Evolutionary conservation across 2,113 vertebrate species (phyloP).

Genomic region (Clarias macrocephalus): DNA sequence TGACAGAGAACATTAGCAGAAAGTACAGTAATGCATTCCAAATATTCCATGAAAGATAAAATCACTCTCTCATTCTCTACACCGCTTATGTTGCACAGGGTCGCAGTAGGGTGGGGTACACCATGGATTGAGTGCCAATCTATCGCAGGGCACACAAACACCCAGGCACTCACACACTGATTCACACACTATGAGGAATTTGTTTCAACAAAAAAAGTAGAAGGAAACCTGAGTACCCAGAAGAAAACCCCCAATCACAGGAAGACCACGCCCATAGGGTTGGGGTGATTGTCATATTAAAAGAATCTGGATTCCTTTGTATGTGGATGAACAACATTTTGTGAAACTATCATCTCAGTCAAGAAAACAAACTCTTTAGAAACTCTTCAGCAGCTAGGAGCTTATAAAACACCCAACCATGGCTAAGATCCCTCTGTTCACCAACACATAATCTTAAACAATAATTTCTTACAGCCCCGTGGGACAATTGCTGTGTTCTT

Average conservation of each 20-base stretch:
- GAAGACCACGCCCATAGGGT: neutral
- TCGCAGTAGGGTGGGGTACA: too few species aligned
- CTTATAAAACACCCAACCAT: neutral
- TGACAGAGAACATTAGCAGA: neutral
- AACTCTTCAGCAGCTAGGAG: too few species aligned
- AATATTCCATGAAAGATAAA: neutral
- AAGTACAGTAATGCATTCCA: neutral
- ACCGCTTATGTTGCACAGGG: too few species aligned
- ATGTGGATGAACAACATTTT: neutral
- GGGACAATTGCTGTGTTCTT: neutral
- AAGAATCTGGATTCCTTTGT: neutral
- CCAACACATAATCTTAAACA: neutral
- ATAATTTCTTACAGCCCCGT: neutral
- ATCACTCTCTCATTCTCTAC: too few species aligned
- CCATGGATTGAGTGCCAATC: too few species aligned
- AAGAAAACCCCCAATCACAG: too few species aligned
- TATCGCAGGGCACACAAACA: too few species aligned
- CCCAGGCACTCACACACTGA: too few species aligned
- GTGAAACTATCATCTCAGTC: neutral
- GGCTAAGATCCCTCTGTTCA: neutral
- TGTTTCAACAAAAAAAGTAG: too few species aligned
- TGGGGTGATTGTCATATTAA: neutral
- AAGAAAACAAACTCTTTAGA: neutral
- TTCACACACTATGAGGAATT: too few species aligned
- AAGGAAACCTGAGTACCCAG: too few species aligned